Conservation (phyloP, 2,113 vertebrate genomes). For the Oreamnos americanus region DNA sequence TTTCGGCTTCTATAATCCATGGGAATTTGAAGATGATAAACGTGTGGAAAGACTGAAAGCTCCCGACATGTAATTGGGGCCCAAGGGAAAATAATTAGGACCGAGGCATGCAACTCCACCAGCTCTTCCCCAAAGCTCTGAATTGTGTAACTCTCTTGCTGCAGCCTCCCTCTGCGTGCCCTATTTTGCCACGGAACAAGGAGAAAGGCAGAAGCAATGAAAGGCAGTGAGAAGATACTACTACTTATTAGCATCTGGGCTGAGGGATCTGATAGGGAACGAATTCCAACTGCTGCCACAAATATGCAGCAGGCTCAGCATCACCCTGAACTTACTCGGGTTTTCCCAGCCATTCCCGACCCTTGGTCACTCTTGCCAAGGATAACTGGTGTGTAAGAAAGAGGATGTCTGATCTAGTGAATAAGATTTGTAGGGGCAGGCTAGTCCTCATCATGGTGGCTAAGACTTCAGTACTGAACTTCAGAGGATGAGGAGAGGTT, state of each 20-base stretch:
- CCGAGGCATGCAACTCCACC: constrained; percentile 22
- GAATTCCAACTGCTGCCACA: background rate
- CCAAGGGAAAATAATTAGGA: constrained; percentile 60
- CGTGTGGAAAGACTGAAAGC: constrained; percentile 40
- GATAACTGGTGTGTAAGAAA: background rate
- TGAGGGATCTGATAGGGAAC: background rate
- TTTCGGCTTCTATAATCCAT: constrained; percentile 68
- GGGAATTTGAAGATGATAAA: constrained; percentile 70
- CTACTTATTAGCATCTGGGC: background rate
- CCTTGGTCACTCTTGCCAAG: background rate
- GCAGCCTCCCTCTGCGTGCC: background rate
- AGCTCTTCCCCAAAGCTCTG: background rate
- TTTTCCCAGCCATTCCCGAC: background rate
- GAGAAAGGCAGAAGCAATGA: background rate
- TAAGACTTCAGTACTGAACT: background rate
- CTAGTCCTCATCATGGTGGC: background rate
- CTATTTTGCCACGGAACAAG: constrained; percentile 2
- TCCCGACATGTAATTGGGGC: constrained; percentile 47
- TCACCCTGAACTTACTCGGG: too few relatives aligned
- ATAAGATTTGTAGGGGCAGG: background rate
- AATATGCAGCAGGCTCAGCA: background rate
- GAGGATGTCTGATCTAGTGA: background rate
- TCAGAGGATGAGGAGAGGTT: background rate
- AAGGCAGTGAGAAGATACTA: background rate
- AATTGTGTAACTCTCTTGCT: constrained; percentile 13